These are phyloP conservation scores for Uromys caudimaculatus DNA, from an alignment of 2,797 vertebrate genomes.

Conservation along the genomic window DNA sequence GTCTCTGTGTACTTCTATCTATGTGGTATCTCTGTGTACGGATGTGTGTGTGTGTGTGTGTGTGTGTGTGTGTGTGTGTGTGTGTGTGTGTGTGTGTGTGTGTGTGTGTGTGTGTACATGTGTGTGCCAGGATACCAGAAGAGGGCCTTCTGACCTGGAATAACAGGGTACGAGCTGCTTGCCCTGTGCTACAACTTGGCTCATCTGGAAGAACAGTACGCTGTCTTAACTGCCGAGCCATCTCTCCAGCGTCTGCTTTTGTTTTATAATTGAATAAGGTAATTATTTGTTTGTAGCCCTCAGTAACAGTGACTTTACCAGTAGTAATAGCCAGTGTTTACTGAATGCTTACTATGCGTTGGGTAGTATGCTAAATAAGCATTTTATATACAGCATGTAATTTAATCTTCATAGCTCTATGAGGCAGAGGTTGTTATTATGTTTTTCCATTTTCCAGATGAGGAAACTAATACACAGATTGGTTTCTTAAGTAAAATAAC, in stretches of 20 bases:
- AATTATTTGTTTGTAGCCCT: background rate
- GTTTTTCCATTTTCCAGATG: slow-evolving; percentile 41
- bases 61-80: background rate
- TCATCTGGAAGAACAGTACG: background rate
- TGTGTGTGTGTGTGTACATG: background rate
- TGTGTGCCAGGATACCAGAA: background rate
- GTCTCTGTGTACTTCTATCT: background rate
- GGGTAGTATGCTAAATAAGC: background rate
- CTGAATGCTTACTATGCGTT: background rate
- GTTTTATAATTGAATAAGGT: background rate
- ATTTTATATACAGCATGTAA: background rate
- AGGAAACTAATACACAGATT: background rate
- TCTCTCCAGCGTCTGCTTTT: background rate
- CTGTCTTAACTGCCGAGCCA: background rate
- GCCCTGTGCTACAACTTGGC: background rate
- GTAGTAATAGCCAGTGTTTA: background rate
- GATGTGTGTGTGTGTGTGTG: background rate
- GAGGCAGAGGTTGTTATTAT: background rate
- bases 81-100: background rate
- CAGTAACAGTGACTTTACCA: background rate
- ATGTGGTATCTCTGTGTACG: background rate
- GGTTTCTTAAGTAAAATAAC: slow-evolving; percentile 29
- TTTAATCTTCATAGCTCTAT: background rate
- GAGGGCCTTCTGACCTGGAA: background rate
- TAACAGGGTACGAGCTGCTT: background rate